These are phyloP conservation scores for Pristionchus pacificus DNA, from an alignment of 1,140 invertebrate genomes.

Conservation along the genomic window DNA sequence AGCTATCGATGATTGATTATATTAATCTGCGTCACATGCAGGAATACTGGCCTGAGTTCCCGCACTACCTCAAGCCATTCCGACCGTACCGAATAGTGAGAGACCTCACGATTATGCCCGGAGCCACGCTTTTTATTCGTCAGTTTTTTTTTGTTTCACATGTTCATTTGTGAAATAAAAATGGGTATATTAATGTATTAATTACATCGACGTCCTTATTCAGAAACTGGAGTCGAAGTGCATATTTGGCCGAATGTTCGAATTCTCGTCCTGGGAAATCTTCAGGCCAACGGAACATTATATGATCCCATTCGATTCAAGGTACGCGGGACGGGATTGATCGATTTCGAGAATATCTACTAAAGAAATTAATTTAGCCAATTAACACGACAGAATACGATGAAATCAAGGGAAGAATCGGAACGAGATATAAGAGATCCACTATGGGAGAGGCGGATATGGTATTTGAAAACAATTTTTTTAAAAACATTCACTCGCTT, in stretches of 20 bases:
- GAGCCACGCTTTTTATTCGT: slow-evolving; percentile 72
- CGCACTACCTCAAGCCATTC: slow-evolving; percentile 37
- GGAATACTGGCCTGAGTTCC: background rate
- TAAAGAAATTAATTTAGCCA: slow-evolving; percentile 61
- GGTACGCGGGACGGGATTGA: slow-evolving; percentile 62
- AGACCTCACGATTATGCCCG: slow-evolving; percentile 95
- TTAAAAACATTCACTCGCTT: too few relatives aligned
- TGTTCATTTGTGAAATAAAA: too few relatives aligned
- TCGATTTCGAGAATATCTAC: slow-evolving; percentile 11
- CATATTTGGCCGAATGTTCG: slow-evolving; percentile 95
- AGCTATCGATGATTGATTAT: background rate
- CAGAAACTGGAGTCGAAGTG: slow-evolving; percentile 77
- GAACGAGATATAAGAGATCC: slow-evolving; percentile 7
- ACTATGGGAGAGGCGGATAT: background rate
- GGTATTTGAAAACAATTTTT: background rate
- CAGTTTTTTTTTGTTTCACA: too few relatives aligned
- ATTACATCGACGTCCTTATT: background rate
- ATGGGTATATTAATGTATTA: background rate
- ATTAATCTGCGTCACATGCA: too few relatives aligned
- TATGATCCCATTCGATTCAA: slow-evolving; percentile 78
- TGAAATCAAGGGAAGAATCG: slow-evolving; percentile 36
- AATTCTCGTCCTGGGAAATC: slow-evolving; percentile 84
- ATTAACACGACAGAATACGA: slow-evolving; percentile 56
- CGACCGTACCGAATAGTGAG: slow-evolving; percentile 53
- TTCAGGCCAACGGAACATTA: slow-evolving; percentile 76